phyloP scores from a whole-genome alignment of 2,888 invertebrate species.

The Amphimallon solstitiale region DNA sequence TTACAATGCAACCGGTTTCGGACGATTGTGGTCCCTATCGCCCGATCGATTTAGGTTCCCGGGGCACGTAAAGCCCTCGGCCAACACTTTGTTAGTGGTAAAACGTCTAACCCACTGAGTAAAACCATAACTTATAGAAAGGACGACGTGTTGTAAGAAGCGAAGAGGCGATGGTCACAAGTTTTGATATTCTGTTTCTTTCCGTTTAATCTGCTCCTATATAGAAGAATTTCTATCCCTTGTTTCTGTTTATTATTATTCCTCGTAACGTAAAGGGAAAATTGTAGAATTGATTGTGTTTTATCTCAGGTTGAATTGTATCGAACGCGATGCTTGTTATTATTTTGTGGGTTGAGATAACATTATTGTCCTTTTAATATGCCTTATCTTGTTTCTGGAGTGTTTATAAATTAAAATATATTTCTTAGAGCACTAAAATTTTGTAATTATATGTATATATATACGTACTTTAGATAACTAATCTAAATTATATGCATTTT shows the following conservation, averaged over 20 bases:
- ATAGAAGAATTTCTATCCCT: neutral
- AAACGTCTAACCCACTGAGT: slow-evolving; percentile 47
- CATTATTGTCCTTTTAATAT: slow-evolving; percentile 13
- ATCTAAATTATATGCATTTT: too few species aligned
- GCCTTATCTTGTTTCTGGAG: slow-evolving; percentile 13
- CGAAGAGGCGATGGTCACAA: neutral
- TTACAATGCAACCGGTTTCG: slow-evolving; percentile 45
- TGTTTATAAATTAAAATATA: neutral
- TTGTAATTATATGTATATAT: too few species aligned
- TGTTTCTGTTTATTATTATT: neutral
- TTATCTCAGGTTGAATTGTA: slow-evolving; percentile 15
- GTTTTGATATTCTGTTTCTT: slow-evolving; percentile 1
- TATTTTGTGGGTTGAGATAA: slow-evolving; percentile 21
- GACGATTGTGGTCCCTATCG: slow-evolving; percentile 34
- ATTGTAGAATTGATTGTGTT: neutral
- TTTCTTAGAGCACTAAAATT: neutral
- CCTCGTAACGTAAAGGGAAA: neutral
- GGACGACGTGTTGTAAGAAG: slow-evolving; percentile 8
- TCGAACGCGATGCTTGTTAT: slow-evolving; percentile 20
- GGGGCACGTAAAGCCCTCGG: slow-evolving; percentile 15
- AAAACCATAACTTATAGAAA: slow-evolving; percentile 47
- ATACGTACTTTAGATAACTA: too few species aligned
- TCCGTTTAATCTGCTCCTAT: neutral
- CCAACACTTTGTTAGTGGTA: slow-evolving; percentile 47
- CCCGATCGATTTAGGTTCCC: neutral